Percentiles rank a stretch among this genome's conserved stretches.
phyloP scores from a whole-genome alignment of 64 coral and sea anemone genomes.

The Stichodactyla mertensii region DNA sequence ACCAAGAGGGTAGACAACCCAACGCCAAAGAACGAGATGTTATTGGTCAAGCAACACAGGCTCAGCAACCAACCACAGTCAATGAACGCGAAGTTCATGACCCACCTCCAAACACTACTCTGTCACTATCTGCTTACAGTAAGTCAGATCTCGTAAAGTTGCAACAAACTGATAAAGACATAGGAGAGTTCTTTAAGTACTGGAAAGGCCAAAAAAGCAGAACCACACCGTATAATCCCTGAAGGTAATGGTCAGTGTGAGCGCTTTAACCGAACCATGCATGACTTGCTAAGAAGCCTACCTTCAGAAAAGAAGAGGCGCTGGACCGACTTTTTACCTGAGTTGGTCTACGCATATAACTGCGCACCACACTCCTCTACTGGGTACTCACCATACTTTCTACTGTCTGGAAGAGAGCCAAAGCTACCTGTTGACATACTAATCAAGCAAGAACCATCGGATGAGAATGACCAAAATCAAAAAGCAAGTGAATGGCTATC shows the following conservation, averaged over 20 bases:
- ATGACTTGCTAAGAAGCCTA: slow-evolving; percentile 10
- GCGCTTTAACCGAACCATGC: slow-evolving; percentile 18
- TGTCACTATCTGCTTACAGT: too few relatives aligned
- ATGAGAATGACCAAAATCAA: neutral
- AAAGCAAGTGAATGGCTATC: neutral
- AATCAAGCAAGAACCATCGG: neutral
- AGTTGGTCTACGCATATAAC: slow-evolving; percentile 29
- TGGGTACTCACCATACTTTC: slow-evolving; percentile 25
- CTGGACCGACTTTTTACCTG: neutral
- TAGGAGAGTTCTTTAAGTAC: too few relatives aligned
- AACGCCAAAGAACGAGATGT: too few relatives aligned
- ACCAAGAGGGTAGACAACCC: neutral
- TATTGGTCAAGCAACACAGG: too few relatives aligned
- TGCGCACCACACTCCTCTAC: slow-evolving; percentile 15
- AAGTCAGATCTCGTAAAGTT: too few relatives aligned
- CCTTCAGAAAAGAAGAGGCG: slow-evolving; percentile 32
- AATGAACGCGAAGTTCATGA: too few relatives aligned
- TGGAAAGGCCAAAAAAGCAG: neutral
- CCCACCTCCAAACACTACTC: too few relatives aligned
- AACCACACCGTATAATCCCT: slow-evolving; percentile 31
- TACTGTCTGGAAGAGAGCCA: slow-evolving; percentile 34
- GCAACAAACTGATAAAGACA: too few relatives aligned
- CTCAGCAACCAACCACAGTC: too few relatives aligned
- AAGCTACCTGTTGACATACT: neutral
- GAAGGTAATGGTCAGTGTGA: slow-evolving; percentile 29